Percentiles rank a stretch among this genome's conserved stretches.
These are phyloP conservation scores for Spilarctia lutea DNA, from an alignment of 2,888 invertebrate genomes.

Conservation along the genomic window DNA sequence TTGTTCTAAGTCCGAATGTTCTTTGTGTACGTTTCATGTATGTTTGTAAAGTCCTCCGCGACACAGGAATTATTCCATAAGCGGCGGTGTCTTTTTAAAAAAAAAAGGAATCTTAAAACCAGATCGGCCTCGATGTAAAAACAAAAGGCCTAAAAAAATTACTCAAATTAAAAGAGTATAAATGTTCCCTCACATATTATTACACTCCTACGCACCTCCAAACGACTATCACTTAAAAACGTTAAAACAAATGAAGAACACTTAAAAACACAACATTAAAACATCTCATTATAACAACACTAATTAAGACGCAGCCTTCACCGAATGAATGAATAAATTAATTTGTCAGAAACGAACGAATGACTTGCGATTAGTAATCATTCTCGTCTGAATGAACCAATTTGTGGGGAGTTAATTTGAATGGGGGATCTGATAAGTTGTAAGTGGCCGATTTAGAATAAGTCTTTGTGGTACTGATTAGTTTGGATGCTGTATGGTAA, in stretches of 20 bases:
- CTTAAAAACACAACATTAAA: slow-evolving; percentile 29
- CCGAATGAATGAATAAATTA: slow-evolving; percentile 48
- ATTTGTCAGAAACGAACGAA: slow-evolving; percentile 55
- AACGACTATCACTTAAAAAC: slow-evolving; percentile 5
- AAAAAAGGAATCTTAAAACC: not conserved
- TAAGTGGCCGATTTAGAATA: slow-evolving; percentile 37
- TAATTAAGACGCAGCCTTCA: slow-evolving; percentile 49
- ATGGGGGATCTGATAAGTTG: slow-evolving; percentile 50
- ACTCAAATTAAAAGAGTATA: slow-evolving; percentile 1
- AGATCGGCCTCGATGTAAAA: not conserved
- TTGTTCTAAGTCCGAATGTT: too few species aligned
- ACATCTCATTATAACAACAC: slow-evolving; percentile 37
- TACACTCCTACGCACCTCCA: slow-evolving; percentile 13
- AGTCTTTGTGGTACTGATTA: slow-evolving; percentile 16
- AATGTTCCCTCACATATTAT: not conserved
- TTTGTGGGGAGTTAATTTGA: slow-evolving; percentile 52
- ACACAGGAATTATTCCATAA: too few species aligned
- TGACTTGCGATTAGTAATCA: slow-evolving; percentile 43
- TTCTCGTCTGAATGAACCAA: slow-evolving; percentile 56
- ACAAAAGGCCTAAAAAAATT: not conserved
- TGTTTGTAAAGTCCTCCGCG: too few species aligned
- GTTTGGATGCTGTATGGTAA: slow-evolving; percentile 12
- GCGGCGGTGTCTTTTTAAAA: too few species aligned
- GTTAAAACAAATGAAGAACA: slow-evolving; percentile 20
- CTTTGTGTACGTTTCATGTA: too few species aligned